Evolutionary conservation across 2,797 vertebrate genomes (phyloP).

Genomic region (Myotis pilosus): DNA sequence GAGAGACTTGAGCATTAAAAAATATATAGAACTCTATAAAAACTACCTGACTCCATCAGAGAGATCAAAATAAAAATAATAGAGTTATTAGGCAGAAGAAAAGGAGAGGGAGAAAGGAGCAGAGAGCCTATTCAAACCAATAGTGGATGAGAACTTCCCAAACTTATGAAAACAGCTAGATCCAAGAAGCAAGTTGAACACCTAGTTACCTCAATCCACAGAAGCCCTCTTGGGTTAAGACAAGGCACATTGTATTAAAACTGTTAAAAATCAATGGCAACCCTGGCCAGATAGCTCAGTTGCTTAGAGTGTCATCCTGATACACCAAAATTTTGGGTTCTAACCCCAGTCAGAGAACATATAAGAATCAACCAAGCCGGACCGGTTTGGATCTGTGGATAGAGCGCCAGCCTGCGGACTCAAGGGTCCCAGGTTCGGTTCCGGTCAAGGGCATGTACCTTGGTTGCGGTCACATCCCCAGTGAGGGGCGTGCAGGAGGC

Average conservation of each 20-base stretch:
- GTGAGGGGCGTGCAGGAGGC: too few species aligned
- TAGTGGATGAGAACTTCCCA: background rate
- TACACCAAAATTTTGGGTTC: background rate
- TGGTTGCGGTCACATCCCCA: too few species aligned
- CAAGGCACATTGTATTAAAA: background rate
- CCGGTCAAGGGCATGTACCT: too few species aligned
- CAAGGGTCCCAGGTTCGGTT: too few species aligned
- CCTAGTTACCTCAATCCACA: background rate
- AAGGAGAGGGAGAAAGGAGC: background rate
- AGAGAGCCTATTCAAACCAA: background rate
- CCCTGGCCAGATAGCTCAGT: background rate
- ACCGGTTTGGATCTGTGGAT: too few species aligned
- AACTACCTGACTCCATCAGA: background rate
- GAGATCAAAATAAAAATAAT: background rate
- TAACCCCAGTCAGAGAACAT: background rate
- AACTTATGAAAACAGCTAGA: background rate
- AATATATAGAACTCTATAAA: background rate
- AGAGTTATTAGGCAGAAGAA: background rate
- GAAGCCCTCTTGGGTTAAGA: background rate
- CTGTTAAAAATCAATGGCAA: background rate
- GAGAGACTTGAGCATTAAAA: background rate
- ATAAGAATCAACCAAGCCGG: background rate
- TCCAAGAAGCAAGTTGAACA: background rate
- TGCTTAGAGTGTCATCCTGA: background rate
- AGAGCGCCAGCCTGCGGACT: too few species aligned